Evolutionary conservation across 2,797 vertebrate genomes (phyloP).

Genomic region (Macropus fuliginosus): DNA sequence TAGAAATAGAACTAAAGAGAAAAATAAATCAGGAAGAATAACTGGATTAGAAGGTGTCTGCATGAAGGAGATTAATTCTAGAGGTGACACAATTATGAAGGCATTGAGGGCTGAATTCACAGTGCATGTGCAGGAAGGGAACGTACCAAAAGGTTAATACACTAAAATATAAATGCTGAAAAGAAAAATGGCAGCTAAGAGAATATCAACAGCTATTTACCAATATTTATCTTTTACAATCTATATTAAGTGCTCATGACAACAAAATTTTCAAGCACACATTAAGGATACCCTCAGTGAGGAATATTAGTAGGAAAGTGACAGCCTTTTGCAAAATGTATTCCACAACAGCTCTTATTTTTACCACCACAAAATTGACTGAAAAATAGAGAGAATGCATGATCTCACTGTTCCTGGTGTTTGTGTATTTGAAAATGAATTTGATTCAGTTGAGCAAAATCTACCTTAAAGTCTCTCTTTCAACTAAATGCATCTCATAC

Average conservation of each 20-base stretch:
- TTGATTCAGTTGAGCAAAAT: background rate
- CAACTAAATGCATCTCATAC: background rate
- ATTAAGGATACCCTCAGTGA: background rate
- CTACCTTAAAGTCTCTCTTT: background rate
- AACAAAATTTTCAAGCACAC: background rate
- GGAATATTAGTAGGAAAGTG: background rate
- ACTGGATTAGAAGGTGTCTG: background rate
- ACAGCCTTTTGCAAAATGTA: background rate
- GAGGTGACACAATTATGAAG: background rate
- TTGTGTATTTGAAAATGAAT: background rate
- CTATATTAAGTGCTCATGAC: background rate
- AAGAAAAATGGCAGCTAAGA: background rate
- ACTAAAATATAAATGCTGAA: background rate
- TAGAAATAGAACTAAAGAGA: background rate
- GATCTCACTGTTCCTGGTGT: background rate
- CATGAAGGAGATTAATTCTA: background rate
- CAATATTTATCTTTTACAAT: background rate
- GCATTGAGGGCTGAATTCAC: background rate
- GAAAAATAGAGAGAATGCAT: background rate
- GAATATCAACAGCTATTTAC: background rate
- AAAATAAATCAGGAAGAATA: background rate
- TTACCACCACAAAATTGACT: background rate
- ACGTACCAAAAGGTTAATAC: background rate
- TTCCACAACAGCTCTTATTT: background rate
- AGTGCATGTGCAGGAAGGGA: background rate